Evolutionary conservation across 2,797 vertebrate species (phyloP), one percentile per base, ranked within the genome.

Genomic region (Cercopithecus diana): DNA sequence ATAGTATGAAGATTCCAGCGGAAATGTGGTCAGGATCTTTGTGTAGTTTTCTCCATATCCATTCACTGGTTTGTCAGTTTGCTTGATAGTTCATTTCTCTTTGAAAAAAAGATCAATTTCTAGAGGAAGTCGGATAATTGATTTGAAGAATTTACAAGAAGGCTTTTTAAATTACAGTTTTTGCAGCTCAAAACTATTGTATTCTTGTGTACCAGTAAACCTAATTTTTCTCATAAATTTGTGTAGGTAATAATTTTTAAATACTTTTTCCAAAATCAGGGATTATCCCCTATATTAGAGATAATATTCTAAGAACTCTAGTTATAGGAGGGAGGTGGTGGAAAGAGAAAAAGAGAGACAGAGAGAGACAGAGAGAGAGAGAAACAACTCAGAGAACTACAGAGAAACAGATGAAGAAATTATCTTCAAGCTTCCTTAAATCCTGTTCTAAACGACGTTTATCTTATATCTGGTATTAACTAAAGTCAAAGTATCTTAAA

Each of bases 401-500:
- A 75, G 58, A 89, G 36, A 75, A 84, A 90, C 4, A 81, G n/a
- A 61, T 15, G 39, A 85, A 82, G 22, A 84, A 73, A 79, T 67
- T 45, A 33, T 80, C 0, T 81, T 89, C 84, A 93, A 24, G n/a
- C 43, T 79, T 96, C 33, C 7, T 1, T 55, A 57, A 92, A 82
- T 75, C 7, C 14, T 43, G 2, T 81, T 84, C 43, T 90, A 93
- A 88, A 70, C 50, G 5, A 93, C 7, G 88, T 94, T 94, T 85
- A 8, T 77, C 30, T 87, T 80, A 41, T 81, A 58, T 77, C 39
- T 58, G 24, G 19, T 85, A 67, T 87, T 92, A 97, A 93, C 20
- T 33, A 88, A 88, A 52, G 41, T 90, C 81, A 88, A 70, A 93
- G 8, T 75, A 36, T 61, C 93, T 86, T 95, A 90, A 92, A 43